Evolutionary conservation across 2,888 invertebrate genomes (phyloP).

Genomic region (Scrobipalpa costella): DNA sequence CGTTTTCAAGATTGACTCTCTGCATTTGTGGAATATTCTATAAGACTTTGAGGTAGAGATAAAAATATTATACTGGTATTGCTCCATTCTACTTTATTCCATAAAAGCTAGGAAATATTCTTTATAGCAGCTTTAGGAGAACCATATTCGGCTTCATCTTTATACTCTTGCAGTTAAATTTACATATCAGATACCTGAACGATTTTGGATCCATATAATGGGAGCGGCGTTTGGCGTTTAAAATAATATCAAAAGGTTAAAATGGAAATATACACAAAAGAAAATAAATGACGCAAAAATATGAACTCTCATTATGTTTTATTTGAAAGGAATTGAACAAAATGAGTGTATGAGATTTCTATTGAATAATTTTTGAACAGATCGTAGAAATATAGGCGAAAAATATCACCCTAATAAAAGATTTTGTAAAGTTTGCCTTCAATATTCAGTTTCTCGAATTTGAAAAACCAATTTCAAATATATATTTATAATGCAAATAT

Average conservation of each 20-base stretch:
- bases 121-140: slow-evolving; percentile 5
- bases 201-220: not conserved
- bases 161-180: slow-evolving; percentile 4
- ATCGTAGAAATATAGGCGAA: no score
- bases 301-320: no score
- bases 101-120: slow-evolving; percentile 4
- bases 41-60: not conserved
- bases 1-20: not conserved
- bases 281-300: not conserved
- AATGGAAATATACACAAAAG: no score
- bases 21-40: not conserved
- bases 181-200: slow-evolving; percentile 8
- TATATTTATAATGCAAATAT: no score
- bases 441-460: no score
- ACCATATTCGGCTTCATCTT: slow-evolving; percentile 7
- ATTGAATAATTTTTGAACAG: no score
- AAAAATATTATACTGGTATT: slow-evolving; percentile 2
- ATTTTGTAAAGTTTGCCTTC: no score
- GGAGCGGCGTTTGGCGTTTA: not conserved
- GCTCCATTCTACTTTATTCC: slow-evolving; percentile 5
- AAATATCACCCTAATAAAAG: no score
- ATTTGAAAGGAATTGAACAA: no score
- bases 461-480: no score
- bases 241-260: not conserved
- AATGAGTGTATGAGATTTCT: no score